Evolutionary conservation across 2,888 invertebrate species (phyloP), one percentile per base, ranked within the genome.

Genomic region (Mesochorus sp.): DNA sequence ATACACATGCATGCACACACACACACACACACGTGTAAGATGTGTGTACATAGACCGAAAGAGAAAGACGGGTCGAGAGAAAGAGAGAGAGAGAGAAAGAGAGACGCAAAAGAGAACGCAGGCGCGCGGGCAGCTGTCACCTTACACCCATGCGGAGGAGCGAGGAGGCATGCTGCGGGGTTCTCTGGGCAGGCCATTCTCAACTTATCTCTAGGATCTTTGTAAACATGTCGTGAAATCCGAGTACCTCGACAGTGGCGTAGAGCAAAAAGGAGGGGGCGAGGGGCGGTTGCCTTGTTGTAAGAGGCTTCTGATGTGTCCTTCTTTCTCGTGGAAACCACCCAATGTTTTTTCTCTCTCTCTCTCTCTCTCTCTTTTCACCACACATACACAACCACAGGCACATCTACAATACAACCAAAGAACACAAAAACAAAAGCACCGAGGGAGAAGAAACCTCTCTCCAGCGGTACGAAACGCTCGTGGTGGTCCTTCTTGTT

Each of bases 141-240:
- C 90, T 90, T 90, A 90, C 88, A 90, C 90, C 90, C 85, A 87
- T 87, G 88, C 85, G 86, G 87, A 68, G 51, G 39, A 6, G 57
- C 24, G 61, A 66, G 61, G 59, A 81, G 81, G 79, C 73, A 81
- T 75, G 78, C 70, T 57, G 79, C 71, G 87, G 84, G n/a, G n/a
- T n/a, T n/a, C n/a, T n/a, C 86, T 86, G 86, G 86, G 86, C 86
- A 88, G 89, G 89, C 90, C 90, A 89, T 90, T 90, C 90, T 89
- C 89, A 90, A 91, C 91, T 90, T 91, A 91, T 91, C 91, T 91
- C 90, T 89, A 89, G 90, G 90, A 90, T 91, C 91, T 90, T 91
- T 90, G 90, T 91, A 91, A 91, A 91, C 91, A 91, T 89, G 90
- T 90, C 91, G 91, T 91, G 91, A 91, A 91, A 91, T 90, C 88